Evolutionary conservation across 64 coral and sea anemone genomes (phyloP), one percentile per base, ranked within the genome.

Genomic region (Actinia equina): DNA sequence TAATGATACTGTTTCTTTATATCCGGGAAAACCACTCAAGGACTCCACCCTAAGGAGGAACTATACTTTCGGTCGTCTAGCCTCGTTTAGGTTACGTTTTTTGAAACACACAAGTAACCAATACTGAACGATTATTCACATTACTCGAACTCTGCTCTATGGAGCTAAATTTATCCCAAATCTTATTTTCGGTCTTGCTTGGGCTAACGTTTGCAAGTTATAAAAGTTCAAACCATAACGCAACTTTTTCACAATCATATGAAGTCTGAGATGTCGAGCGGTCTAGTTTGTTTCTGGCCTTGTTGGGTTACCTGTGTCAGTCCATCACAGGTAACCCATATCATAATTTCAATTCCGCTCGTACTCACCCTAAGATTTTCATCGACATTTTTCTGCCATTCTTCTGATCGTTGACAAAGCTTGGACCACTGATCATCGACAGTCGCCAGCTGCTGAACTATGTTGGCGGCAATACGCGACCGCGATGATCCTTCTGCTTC

Each of bases 381-480:
- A 43, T 99, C 97, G 10, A 99, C 51, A 63, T 83, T 84, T 60
- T 90, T 90, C 84, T 95, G 97, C 97, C 97, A 99, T 26, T 92
- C 93, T 3, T 99, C 97, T 51, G 93, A 95, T 25, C 79, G 88
- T 42, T 70, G 94, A 84, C 80, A 90, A 85, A 74, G 87, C 57
- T 70, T 93, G 43, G 90, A 87, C 90, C 90, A 92, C 51, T 83
- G 90, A n/a, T 94, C 93, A 54, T 80, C 86, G 54, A 94, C 85
- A 22, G 70, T 85, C 23, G 82, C 71, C 16, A 99, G 52, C 57
- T 99, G 97, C 5, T 79, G 56, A 59, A 92, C 91, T 10, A 99
- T 71, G 77, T 94, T 99, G 51, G 86, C 89, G 37, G 93, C 97
- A 84, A 99, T 87, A 56, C 93, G 91, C 44, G 85, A 56, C 80